Evolutionary conservation across 1,140 invertebrate genomes (phyloP), one percentile per base, ranked within the genome.

Genomic region (Lasaia peninsularis): DNA sequence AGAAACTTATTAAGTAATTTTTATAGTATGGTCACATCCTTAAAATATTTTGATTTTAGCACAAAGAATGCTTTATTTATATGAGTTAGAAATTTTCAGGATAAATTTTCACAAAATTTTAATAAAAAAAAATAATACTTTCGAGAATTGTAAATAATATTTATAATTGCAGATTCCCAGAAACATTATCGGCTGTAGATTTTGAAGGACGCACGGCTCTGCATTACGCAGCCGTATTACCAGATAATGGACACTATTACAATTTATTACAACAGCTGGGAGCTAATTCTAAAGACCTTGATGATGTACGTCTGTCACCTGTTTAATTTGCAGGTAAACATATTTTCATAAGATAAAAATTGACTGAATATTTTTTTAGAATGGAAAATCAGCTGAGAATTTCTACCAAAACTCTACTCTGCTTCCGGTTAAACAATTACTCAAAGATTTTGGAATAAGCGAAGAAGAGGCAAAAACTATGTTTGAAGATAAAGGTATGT

Each of bases 181-280:
- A 96, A 91, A 96, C 95, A 5, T 88, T 94, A 28, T 92, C 93
- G 51, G 92, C 93, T 14, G 90, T 92, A 31, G 96, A 97, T 87
- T 87, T 93, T 73, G 93, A 95, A 80, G 96, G 95, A 28, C 90
- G 97, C 67, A 98, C 96, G 3, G 93, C 97, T n/a, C 90, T 98
- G 33, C 97, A 98, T 89, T 98, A 98, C 80, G 95, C 96, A 5
- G 95, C 96, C 5, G 94, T 94, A 3, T 85, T 97, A 32, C 92
- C 93, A 11, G 96, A 98, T 72, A 96, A 96, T 67, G 96, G 95
- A 0, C 94, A 97, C 78, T 96, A 96, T 73, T 98, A 96, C 80
- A 95, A 97, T 80, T 90, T 97, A 49, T 88, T 98, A 34, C 86
- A 95, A 67, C 95, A 96, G 75, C 89, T 96, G 49, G 97, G 97